Percentiles rank a stretch among this genome's conserved stretches.
These are phyloP conservation scores for Bucco capensis DNA, from an alignment of 2,113 vertebrate genomes.

Conservation along the genomic window DNA sequence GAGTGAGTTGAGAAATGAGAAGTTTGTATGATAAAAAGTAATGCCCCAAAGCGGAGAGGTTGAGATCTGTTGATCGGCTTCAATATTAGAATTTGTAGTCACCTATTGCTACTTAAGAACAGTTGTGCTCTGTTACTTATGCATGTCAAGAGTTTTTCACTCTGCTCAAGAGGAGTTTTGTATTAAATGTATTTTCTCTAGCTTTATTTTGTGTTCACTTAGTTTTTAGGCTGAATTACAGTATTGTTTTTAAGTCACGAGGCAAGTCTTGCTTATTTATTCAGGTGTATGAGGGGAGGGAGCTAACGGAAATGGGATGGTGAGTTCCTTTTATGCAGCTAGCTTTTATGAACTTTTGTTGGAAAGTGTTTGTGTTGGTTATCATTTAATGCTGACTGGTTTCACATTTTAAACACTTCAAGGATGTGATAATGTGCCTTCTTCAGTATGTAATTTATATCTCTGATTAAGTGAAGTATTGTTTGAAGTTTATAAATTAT, in stretches of 20 bases:
- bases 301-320: not conserved
- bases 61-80: not conserved
- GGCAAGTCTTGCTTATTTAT: not conserved
- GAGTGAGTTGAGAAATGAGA: not conserved
- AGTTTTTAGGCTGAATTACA: not conserved
- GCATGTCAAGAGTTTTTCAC: not conserved
- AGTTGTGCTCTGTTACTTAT: not conserved
- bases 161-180: not conserved
- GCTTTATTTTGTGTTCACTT: not conserved
- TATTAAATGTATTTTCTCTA: not conserved
- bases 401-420: not conserved
- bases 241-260: not conserved
- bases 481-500: not conserved
- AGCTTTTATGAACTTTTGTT: not conserved
- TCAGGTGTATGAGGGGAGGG: not conserved
- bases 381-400: not conserved
- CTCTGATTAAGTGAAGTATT: constrained; percentile 1
- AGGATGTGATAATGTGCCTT: not conserved
- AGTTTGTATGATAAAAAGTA: not conserved
- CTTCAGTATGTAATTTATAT: not conserved
- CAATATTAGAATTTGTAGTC: not conserved
- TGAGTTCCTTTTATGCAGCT: not conserved
- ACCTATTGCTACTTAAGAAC: not conserved
- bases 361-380: not conserved
- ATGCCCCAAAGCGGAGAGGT: not conserved